Evolutionary conservation across 2,113 vertebrate genomes (phyloP).

Genomic region (Azemiops feae): DNA sequence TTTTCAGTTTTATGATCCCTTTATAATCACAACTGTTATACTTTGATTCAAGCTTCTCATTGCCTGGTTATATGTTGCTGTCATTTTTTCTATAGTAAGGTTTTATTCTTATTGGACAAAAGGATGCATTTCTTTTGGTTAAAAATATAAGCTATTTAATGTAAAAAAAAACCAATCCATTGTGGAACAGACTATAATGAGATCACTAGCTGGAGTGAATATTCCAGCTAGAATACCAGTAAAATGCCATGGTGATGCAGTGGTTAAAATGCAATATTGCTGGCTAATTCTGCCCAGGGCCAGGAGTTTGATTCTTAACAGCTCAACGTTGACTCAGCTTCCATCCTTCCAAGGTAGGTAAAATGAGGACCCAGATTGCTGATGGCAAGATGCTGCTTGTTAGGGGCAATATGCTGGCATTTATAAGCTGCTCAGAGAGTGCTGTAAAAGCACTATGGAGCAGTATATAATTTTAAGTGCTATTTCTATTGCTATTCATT

Average conservation of each 20-base stretch:
- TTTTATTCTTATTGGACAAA: background rate
- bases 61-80: background rate
- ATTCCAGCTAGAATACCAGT: background rate
- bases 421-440: too few relatives aligned
- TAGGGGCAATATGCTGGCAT: too few relatives aligned
- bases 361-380: too few relatives aligned
- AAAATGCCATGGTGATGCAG: background rate
- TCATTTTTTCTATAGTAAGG: background rate
- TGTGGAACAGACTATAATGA: background rate
- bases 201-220: background rate
- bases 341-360: background rate
- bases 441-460: too few relatives aligned
- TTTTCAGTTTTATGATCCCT: background rate
- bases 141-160: background rate
- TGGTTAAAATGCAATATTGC: background rate
- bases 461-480: too few relatives aligned
- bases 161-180: background rate
- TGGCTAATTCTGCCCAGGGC: background rate
- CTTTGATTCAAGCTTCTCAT: background rate
- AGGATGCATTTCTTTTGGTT: background rate
- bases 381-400: too few relatives aligned
- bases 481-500: background rate
- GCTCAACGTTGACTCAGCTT: background rate
- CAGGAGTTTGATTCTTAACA: background rate
- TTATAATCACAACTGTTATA: background rate